phyloP scores from a whole-genome alignment of 2,888 invertebrate species.

The Drosophila nigritarsus region DNA sequence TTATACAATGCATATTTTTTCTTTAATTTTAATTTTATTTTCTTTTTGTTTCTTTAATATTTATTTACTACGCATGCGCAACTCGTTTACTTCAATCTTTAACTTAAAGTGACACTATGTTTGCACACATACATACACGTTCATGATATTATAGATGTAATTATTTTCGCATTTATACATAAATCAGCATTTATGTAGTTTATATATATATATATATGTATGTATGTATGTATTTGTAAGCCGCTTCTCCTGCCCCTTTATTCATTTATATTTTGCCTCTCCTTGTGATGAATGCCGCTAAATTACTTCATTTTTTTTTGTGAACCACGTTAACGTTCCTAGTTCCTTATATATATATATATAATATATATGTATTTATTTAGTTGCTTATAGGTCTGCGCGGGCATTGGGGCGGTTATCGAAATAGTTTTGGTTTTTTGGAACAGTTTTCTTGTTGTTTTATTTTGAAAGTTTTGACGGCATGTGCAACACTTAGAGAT shows the following conservation, averaged over 20 bases:
- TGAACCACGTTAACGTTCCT: constrained; percentile 35
- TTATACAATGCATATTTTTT: constrained; percentile 51
- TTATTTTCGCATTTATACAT: constrained; percentile 32
- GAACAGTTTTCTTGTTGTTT: constrained; percentile 40
- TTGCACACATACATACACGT: constrained; percentile 48
- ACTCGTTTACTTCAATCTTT: constrained; percentile 24
- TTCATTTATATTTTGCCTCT: constrained; percentile 12
- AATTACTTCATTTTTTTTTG: constrained; percentile 21
- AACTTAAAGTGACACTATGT: constrained; percentile 43
- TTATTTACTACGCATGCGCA: constrained; percentile 46
- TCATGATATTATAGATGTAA: constrained; percentile 22
- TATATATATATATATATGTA: constrained; percentile 12
- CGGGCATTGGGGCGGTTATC: constrained; percentile 16
- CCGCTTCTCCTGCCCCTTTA: constrained; percentile 23
- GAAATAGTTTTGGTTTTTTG: constrained; percentile 40
- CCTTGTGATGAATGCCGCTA: constrained; percentile 47
- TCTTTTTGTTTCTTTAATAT: constrained; percentile 13
- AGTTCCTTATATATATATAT: constrained; percentile 22
- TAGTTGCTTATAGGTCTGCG: constrained; percentile 31
- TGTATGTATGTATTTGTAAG: constrained; percentile 36
- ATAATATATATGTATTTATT: constrained; percentile 13
- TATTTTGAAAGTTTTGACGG: constrained; percentile 59
- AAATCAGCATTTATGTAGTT: constrained; percentile 49
- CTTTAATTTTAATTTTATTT: constrained; percentile 37
- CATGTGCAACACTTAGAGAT: constrained; percentile 80